phyloP scores from a whole-genome alignment of 2,113 vertebrate genomes.

The Melanerpes formicivorus region DNA sequence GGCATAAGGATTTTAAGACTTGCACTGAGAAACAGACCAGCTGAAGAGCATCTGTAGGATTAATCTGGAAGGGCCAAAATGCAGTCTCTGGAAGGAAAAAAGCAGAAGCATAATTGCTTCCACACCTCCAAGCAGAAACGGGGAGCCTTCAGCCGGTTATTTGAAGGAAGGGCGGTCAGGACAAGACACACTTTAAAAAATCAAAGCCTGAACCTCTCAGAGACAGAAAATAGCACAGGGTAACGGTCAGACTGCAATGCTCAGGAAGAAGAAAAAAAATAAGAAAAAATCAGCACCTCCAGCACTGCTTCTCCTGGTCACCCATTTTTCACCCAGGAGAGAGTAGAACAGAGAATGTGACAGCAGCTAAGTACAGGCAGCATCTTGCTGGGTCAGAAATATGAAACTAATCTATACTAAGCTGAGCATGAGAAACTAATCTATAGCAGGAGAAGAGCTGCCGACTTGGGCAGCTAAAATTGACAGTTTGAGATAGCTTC shows the following conservation, averaged over 20 bases:
- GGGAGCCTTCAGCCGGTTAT: background rate
- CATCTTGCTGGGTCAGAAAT: background rate
- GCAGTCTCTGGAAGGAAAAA: background rate
- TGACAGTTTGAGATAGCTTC: conserved; percentile 20
- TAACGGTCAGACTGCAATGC: background rate
- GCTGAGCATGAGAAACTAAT: background rate
- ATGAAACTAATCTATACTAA: conserved; percentile 22
- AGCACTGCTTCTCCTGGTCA: rapidly evolving
- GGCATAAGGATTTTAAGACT: background rate
- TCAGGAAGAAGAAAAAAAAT: background rate
- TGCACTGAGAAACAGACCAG: background rate
- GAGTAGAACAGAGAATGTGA: background rate
- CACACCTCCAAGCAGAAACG: background rate
- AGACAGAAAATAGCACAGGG: background rate
- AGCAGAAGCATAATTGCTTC: background rate
- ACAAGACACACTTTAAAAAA: background rate
- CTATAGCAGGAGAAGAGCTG: background rate
- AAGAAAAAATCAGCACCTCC: background rate
- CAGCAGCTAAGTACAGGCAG: background rate
- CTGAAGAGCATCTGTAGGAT: background rate
- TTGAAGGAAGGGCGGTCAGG: background rate
- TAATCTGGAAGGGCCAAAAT: background rate
- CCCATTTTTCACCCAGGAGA: background rate
- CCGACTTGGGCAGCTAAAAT: conserved; percentile 12
- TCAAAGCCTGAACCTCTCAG: background rate